Percentiles rank a stretch among this genome's conserved stretches.
Conservation (phyloP, 2,888 invertebrate species). For the Aporophyla lueneburgensis region DNA sequence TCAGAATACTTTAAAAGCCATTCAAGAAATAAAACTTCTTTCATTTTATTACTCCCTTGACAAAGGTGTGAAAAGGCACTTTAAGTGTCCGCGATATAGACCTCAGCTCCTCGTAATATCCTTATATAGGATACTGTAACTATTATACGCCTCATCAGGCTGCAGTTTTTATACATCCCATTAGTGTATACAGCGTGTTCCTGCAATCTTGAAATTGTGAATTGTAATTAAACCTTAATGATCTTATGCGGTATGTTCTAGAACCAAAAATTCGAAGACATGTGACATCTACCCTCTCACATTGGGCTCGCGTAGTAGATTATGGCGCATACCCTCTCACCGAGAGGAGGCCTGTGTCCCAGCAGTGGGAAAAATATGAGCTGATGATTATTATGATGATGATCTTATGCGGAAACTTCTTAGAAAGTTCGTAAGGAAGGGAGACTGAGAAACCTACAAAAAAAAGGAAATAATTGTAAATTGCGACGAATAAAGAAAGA, state of each 20-base stretch:
- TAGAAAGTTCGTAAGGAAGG: no score
- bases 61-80: constrained; percentile 66
- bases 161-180: constrained; percentile 27
- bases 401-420: no score
- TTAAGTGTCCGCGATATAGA: constrained; percentile 44
- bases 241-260: neutral
- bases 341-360: no score
- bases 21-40: constrained; percentile 54
- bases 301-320: no score
- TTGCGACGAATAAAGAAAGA: no score
- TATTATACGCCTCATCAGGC: constrained; percentile 47
- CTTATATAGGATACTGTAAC: constrained; percentile 47
- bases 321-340: no score
- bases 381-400: no score
- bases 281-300: no score
- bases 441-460: no score
- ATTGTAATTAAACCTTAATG: neutral
- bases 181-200: constrained; percentile 36
- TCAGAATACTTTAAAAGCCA: constrained; percentile 53
- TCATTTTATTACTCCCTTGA: constrained; percentile 53
- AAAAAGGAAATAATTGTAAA: no score
- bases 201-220: neutral
- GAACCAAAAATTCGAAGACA: no score
- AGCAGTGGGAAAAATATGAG: no score
- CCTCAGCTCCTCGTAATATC: constrained; percentile 40